A percentile compares a stretch with the other conserved stretches of the same genome.
Conservation (phyloP, 2,888 invertebrate species). For the Hypomecis punctinalis region DNA sequence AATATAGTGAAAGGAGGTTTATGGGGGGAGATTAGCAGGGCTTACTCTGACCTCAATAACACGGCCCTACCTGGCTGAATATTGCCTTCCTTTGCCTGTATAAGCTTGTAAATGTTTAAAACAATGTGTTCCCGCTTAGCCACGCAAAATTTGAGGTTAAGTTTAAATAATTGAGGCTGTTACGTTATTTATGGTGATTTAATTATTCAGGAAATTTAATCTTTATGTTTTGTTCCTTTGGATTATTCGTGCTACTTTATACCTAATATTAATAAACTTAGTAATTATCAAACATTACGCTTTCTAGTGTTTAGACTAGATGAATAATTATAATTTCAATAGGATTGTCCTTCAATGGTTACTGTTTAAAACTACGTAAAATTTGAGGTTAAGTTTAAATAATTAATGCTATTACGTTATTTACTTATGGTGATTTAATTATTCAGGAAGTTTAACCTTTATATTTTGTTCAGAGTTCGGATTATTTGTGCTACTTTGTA, state of each 20-base stretch:
- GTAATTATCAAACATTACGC: too few species aligned
- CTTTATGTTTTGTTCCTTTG: neutral
- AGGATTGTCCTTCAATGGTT: too few species aligned
- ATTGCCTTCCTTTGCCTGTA: constrained; percentile 30
- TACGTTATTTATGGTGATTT: constrained; percentile 28
- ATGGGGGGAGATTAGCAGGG: constrained; percentile 38
- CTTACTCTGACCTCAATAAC: constrained; percentile 39
- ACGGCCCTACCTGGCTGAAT: constrained; percentile 24
- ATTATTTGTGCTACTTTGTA: neutral
- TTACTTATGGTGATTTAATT: constrained; percentile 29
- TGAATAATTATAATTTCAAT: too few species aligned
- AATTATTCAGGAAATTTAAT: constrained; percentile 17
- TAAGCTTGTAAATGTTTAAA: constrained; percentile 32
- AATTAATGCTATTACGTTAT: constrained; percentile 26
- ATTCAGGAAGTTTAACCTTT: constrained; percentile 7
- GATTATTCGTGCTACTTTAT: neutral
- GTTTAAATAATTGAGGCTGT: constrained; percentile 29
- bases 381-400: constrained; percentile 33
- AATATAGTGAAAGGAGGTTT: constrained; percentile 43
- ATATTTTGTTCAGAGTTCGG: neutral
- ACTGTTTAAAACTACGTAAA: constrained; percentile 27
- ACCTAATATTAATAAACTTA: too few species aligned
- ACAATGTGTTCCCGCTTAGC: constrained; percentile 32
- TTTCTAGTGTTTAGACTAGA: too few species aligned
- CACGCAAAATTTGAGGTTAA: constrained; percentile 29